Base-by-base conservation (phyloP, 2,113 vertebrate genomes). In the Aythya baeri region DNA sequence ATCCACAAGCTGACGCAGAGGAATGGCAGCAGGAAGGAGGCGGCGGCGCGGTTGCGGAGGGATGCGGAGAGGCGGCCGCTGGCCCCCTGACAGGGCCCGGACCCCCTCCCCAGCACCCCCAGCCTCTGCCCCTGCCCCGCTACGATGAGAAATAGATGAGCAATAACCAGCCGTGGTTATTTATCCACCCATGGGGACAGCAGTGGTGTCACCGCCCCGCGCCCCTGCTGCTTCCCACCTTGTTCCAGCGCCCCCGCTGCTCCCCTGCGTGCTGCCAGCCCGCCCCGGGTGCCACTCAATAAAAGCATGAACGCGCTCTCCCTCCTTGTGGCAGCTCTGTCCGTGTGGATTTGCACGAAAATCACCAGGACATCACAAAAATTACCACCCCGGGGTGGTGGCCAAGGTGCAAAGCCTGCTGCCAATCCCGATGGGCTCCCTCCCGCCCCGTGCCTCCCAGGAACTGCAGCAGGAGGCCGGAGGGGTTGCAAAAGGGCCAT, bases 401-500 rank as follows among this genome's bases (percentile, higher is more conserved):
- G 6, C 50, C 27, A 15, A 70, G 44, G 34, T 66, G 50, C 22
- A 31, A 32, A 67, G 46, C 11, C 3, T 31, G 36, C 5, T 2
- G 9, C 25, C 1, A 0, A 22, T 23, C 21, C 46, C 86, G 4
- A 1, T 1, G 17, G 31, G 6, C 32, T 81, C 44, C 34, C 27
- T 66, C 52, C 80, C 16, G 1, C 55, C 58, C 43, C 2, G 29
- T 7, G n/a, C 38, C n/a, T 27, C 82, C 57, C 20, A 68, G 55
- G 82, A 58, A 92, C 4, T 67, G 67, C 85, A 89, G 43, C 67
- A 92, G 79, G 79, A 97, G 79, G 59, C 72, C 49, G n/a, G 41
- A 91, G 89, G 16, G 92, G 71, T 95, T 97, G 97, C 93, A 86
- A 90, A 97, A 95, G 86, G 95, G 97, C 93, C 83, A 66, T 97